Percentiles rank a stretch among this genome's conserved stretches.
Conservation (phyloP, 2,113 vertebrate species). For the Platycercus adscitus region DNA sequence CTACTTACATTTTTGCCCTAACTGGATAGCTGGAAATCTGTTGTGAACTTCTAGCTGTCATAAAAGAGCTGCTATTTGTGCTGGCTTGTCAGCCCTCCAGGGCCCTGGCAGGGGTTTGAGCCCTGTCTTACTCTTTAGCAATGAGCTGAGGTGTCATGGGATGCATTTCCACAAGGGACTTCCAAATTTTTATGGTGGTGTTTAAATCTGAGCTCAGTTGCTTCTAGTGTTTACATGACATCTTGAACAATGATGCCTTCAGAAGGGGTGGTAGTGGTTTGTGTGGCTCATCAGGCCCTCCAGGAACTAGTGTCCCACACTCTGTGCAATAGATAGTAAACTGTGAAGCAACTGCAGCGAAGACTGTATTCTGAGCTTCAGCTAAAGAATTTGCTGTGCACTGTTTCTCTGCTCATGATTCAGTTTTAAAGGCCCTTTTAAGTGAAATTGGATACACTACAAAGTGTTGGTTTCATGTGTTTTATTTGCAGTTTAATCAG, state of each 20-base stretch:
- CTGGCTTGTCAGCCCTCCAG: neutral
- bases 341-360: neutral
- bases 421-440: constrained; percentile 77
- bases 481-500: constrained; percentile 84
- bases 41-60: neutral
- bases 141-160: neutral
- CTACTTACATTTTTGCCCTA: neutral
- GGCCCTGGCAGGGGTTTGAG: neutral
- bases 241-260: neutral
- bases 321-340: neutral
- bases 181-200: neutral
- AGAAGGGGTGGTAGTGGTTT: neutral
- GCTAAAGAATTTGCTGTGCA: constrained; percentile 72
- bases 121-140: neutral
- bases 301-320: neutral
- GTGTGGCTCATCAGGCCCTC: neutral
- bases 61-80: neutral
- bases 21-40: neutral
- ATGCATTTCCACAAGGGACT: neutral
- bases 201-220: neutral
- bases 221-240: neutral
- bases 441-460: constrained; percentile 80
- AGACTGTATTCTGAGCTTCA: constrained; percentile 38
- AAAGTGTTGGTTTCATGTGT: constrained; percentile 79
- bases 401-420: constrained; percentile 74